A percentile compares a stretch with the other conserved stretches of the same genome.
phyloP scores from a whole-genome alignment of 2,797 vertebrate species.

The Neosalanx taihuensis region DNA sequence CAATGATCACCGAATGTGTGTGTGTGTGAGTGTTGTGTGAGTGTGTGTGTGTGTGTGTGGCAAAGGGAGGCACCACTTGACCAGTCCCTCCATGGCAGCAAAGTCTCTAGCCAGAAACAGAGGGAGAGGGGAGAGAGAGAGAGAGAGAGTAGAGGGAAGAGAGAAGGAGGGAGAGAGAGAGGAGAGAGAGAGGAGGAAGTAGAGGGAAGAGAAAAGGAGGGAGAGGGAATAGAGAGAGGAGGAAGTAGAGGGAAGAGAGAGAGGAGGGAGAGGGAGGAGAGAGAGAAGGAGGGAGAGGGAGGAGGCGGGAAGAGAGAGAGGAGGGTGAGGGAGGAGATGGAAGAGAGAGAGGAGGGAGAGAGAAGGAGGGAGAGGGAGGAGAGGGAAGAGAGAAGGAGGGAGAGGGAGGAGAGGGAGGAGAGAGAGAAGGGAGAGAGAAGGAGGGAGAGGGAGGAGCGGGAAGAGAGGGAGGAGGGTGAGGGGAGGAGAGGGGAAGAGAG shows the following conservation, averaged over 20 bases:
- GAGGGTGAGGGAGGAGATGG: slow-evolving; percentile 16
- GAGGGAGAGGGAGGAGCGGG: slow-evolving; percentile 5
- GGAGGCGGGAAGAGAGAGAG: slow-evolving; percentile 36
- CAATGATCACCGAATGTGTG: slow-evolving; percentile 34
- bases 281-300: slow-evolving; percentile 26
- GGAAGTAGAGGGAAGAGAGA: slow-evolving; percentile 20
- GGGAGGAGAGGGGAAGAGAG: background rate
- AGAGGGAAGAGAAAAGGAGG: slow-evolving; percentile 15
- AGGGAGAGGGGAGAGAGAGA: slow-evolving; percentile 7
- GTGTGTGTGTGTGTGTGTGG: slow-evolving; percentile 25
- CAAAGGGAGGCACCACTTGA: slow-evolving; percentile 65
- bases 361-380: slow-evolving; percentile 22
- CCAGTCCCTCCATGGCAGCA: slow-evolving; percentile 62
- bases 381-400: slow-evolving; percentile 24
- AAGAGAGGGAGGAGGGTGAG: slow-evolving; percentile 10
- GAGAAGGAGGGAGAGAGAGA: slow-evolving; percentile 29
- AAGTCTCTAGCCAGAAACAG: slow-evolving; percentile 60
- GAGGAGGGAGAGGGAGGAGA: slow-evolving; percentile 18
- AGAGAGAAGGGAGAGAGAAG: slow-evolving; percentile 13
- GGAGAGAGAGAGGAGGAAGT: slow-evolving; percentile 28
- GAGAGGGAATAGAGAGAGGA: slow-evolving; percentile 27
- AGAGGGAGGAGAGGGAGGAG: slow-evolving; percentile 39
- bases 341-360: slow-evolving; percentile 4
- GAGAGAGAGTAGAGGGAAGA: slow-evolving; percentile 27
- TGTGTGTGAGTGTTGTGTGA: slow-evolving; percentile 5